Conservation (phyloP, 1,140 invertebrate genomes). For the Lepidurus packardi region DNA sequence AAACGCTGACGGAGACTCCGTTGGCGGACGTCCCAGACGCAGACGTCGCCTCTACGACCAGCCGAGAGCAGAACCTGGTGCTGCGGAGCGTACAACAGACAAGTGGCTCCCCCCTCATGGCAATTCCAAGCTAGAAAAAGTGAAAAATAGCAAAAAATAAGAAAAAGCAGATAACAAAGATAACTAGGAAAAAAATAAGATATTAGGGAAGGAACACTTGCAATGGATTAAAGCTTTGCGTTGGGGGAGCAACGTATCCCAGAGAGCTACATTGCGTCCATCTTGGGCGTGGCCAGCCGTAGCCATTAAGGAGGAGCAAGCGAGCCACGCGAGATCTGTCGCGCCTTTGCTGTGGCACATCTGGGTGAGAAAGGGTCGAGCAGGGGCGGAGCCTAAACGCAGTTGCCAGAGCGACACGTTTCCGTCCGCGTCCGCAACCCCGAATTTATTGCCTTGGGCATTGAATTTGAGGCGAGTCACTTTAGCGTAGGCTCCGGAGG, state of each 20-base stretch:
- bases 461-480: slow-evolving; percentile 92
- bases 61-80: slow-evolving; percentile 87
- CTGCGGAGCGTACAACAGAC: slow-evolving; percentile 83
- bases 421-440: slow-evolving; percentile 86
- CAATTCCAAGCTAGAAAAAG: slow-evolving; percentile 70
- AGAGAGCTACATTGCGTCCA: slow-evolving; percentile 94
- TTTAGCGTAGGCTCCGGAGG: slow-evolving; percentile 88
- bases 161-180: not conserved
- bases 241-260: slow-evolving; percentile 95
- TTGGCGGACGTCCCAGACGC: slow-evolving; percentile 88
- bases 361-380: slow-evolving; percentile 83
- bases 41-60: slow-evolving; percentile 92
- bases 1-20: slow-evolving; percentile 80
- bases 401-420: slow-evolving; percentile 85
- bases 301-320: slow-evolving; percentile 93
- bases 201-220: slow-evolving; percentile 44
- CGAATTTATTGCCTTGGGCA: slow-evolving; percentile 97
- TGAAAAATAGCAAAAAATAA: not conserved
- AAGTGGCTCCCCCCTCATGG: slow-evolving; percentile 81
- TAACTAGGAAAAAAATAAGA: not conserved
- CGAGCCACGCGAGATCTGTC: slow-evolving; percentile 94
- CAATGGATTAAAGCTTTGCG: slow-evolving; percentile 86
- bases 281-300: slow-evolving; percentile 95
- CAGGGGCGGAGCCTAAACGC: slow-evolving; percentile 64
- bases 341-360: slow-evolving; percentile 95